Evolutionary conservation across 2,797 vertebrate genomes (phyloP), one percentile per base, ranked within the genome.

Genomic region (Sebastes dallii): DNA sequence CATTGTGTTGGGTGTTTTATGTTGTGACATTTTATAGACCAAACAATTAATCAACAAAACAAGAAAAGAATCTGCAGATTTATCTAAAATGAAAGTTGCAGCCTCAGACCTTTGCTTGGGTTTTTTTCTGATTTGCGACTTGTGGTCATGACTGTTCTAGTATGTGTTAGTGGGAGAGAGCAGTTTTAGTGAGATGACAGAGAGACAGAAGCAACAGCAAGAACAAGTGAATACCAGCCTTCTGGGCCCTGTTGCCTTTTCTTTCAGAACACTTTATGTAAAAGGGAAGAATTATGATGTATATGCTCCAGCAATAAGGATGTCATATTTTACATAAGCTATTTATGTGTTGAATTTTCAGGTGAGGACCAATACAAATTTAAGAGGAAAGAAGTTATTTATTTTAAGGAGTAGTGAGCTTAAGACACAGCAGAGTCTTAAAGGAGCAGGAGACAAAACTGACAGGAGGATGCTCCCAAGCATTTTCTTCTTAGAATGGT

Each of bases 361-460:
- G 8, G 25, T 77, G 39, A 69, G 58, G 50, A 27, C 69, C 60
- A 56, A 56, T 32, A 39, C 65, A 70, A 34, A 25, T 54, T 71
- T 62, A 62, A 64, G 7, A 70, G 14, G 18, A 36, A 78, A 11
- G 8, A 61, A 65, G 27, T 50, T 34, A 55, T 68, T 59, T 62
- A 66, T 81, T 73, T 60, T 0, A 56, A 58, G 18, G 39, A n/a
- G 69, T 25, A 64, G 22, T 39, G 71, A 72, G 18, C 24, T 61
- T 62, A 34, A 64, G 34, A 80, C 42, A 64, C 18, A 71, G 50
- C 14, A 30, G 7, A 58, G 56, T 56, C 52, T 70, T 61, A 78
- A 54, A 86, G 61, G 22, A 83, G 22, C 56, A 54, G 27, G 13
- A 81, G 39, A 83, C 16, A 68, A 82, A 66, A 64, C 50, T 86